Conservation (phyloP, 2,888 invertebrate genomes). For the Ectobius pallidus region DNA sequence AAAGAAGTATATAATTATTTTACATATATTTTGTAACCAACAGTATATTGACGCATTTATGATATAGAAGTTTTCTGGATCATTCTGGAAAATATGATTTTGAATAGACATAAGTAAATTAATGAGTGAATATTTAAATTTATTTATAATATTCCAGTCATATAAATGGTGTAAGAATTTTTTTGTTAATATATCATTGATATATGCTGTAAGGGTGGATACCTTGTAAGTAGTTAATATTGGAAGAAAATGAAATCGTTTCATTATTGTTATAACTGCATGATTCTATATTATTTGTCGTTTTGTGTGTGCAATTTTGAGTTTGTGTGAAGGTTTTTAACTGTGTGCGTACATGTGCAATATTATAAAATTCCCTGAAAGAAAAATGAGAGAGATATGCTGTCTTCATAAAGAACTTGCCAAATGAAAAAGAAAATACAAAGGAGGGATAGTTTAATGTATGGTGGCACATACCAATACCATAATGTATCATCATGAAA, state of each 20-base stretch:
- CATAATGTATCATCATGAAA: neutral
- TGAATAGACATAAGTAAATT: slow-evolving; percentile 10
- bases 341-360: slow-evolving; percentile 22
- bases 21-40: slow-evolving; percentile 16
- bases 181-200: neutral
- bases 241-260: neutral
- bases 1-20: neutral
- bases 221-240: neutral
- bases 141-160: slow-evolving; percentile 22
- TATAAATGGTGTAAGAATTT: slow-evolving; percentile 21
- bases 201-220: neutral
- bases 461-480: neutral
- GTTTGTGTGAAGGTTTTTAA: slow-evolving; percentile 19
- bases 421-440: neutral
- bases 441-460: neutral
- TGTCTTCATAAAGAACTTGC: neutral
- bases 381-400: neutral
- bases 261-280: neutral
- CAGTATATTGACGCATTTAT: slow-evolving; percentile 22
- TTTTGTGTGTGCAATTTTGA: slow-evolving; percentile 22
- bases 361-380: slow-evolving; percentile 17
- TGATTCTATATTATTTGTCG: neutral
- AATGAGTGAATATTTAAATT: slow-evolving; percentile 17
- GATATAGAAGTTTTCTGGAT: neutral
- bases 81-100: neutral